These are phyloP conservation scores for Sarcophilus harrisii DNA, from an alignment of 2,797 vertebrate species.

Conservation along the genomic window DNA sequence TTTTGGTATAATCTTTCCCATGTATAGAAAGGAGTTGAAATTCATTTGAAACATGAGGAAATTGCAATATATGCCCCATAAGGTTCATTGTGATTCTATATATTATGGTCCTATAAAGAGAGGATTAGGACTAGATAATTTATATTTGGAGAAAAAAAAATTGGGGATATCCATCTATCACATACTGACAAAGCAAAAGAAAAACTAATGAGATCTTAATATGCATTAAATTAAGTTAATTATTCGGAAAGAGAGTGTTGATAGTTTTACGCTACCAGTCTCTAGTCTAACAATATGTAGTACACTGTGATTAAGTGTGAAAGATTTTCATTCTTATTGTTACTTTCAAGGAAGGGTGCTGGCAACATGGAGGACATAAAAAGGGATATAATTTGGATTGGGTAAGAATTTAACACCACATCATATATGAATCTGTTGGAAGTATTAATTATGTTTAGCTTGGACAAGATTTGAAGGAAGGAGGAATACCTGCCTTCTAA, in stretches of 20 bases:
- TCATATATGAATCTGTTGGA: not conserved
- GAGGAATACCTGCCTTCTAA: not conserved
- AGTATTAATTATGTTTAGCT: not conserved
- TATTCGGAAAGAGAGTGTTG: not conserved
- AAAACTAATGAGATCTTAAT: not conserved
- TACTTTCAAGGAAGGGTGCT: not conserved
- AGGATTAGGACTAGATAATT: not conserved
- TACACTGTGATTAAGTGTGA: not conserved
- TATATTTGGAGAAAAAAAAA: not conserved
- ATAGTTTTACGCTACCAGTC: not conserved
- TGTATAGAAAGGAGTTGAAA: not conserved
- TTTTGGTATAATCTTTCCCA: not conserved
- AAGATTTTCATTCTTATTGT: not conserved
- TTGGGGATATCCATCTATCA: not conserved
- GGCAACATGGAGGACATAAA: not conserved
- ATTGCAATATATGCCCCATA: not conserved
- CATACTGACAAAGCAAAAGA: not conserved
- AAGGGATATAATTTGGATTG: not conserved
- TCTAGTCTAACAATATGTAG: not conserved
- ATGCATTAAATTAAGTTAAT: not conserved
- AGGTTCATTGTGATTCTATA: not conserved
- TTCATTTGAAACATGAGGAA: not conserved
- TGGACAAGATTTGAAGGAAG: not conserved
- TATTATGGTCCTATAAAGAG: not conserved
- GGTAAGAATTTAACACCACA: not conserved